Conservation (phyloP, 2,888 invertebrate genomes). For the Tribolium freemani region DNA sequence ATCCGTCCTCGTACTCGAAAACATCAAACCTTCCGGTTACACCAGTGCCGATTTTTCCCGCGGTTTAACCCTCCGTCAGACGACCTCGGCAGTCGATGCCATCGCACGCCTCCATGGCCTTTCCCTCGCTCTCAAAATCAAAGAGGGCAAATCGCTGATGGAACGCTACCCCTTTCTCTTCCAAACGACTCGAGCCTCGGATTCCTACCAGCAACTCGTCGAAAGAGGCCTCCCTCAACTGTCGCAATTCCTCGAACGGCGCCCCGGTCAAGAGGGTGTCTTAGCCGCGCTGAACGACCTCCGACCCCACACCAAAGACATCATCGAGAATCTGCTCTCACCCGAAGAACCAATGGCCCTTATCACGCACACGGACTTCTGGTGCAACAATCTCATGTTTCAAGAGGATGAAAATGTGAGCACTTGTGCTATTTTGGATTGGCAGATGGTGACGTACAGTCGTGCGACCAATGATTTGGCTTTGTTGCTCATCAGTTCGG, state of each 20-base stretch:
- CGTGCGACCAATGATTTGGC: conserved; percentile 85
- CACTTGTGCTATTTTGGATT: conserved; percentile 82
- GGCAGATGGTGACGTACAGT: conserved; percentile 88
- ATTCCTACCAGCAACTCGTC: conserved; percentile 84
- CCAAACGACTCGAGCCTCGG: conserved; percentile 83
- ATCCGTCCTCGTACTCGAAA: conserved; percentile 82
- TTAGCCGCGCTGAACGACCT: conserved; percentile 73
- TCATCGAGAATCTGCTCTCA: conserved; percentile 79
- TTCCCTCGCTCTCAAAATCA: conserved; percentile 76
- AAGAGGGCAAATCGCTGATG: conserved; percentile 69
- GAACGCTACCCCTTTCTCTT: conserved; percentile 79
- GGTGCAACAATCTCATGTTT: conserved; percentile 86
- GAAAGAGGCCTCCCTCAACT: conserved; percentile 84
- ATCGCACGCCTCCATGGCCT: conserved; percentile 82
- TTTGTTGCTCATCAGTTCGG: conserved; percentile 79
- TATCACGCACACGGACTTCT: conserved; percentile 87
- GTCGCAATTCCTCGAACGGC: conserved; percentile 78
- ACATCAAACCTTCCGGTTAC: conserved; percentile 78
- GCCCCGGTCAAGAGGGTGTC: conserved; percentile 75
- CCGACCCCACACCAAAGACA: conserved; percentile 78
- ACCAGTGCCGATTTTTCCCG: conserved; percentile 78
- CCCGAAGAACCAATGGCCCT: conserved; percentile 82
- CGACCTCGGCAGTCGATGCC: conserved; percentile 78
- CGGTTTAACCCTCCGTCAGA: conserved; percentile 76
- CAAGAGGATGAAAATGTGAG: conserved; percentile 69